Evolutionary conservation across 1,140 invertebrate genomes (phyloP), one percentile per base, ranked within the genome.

Genomic region (Zaprionus capensis): DNA sequence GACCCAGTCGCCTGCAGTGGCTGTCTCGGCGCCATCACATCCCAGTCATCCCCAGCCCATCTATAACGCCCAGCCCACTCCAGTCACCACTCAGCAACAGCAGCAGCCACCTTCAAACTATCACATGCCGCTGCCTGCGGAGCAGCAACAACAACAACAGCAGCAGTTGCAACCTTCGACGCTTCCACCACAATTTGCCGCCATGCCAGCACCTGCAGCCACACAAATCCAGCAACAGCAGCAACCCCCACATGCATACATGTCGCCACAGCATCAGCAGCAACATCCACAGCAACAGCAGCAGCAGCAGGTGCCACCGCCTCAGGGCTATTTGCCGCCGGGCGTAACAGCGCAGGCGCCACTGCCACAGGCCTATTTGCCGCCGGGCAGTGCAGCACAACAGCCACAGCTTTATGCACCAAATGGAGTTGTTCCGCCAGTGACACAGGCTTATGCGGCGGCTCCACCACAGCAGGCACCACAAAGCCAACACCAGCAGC

Each of bases 191-290:
- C 80, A 81, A 66, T 91, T 82, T 65, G 65, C 68, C 46, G 61
- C 63, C 41, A 68, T 34, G 55, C 79, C 82, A 44, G 41, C 41
- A 55, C 80, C 83, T 51, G 46, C 73, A 79, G 65, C 76, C 24
- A 75, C 80, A 68, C 83, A 80, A 74, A 79, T 86, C 14, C 75
- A 72, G 55, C 85, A 83, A n/a, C 80, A 91, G 61, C 87, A 91
- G 44, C 77, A 74, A 20, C 71, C 57, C 17, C 51, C 31, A 41
- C 75, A 88, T 58, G 71, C 57, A 15, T 90, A 81, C 26, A 79
- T 82, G 73, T 83, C 80, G 41, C 84, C 85, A 20, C 85, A 91
- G 61, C 83, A 85, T 58, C 87, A 91, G 58, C 87, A 91, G 34
- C 77, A 78, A 22, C 71, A 61, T 26, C 56, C 31, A 41, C 75